Percentiles rank a stretch among this genome's conserved stretches.
These are phyloP conservation scores for Cosmorhoe ocellata DNA, from an alignment of 2,888 invertebrate species.

Conservation along the genomic window DNA sequence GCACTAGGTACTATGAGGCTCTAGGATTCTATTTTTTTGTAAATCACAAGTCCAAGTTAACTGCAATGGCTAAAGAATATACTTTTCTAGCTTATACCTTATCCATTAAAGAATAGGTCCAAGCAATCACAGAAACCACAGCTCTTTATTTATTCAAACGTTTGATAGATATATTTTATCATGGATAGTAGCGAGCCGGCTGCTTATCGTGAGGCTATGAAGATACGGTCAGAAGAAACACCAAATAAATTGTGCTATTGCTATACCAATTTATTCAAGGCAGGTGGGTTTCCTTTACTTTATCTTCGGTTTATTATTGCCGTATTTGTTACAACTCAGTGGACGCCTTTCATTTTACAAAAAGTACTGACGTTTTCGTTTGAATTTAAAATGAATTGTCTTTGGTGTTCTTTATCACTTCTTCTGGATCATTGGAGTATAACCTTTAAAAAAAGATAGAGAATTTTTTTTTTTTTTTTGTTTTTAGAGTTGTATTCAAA, in stretches of 20 bases:
- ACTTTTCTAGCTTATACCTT: too few relatives aligned
- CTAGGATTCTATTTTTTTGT: too few relatives aligned
- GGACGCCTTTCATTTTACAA: conserved; percentile 6
- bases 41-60: too few relatives aligned
- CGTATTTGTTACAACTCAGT: conserved; percentile 12
- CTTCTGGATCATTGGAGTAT: conserved; percentile 1
- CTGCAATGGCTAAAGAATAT: too few relatives aligned
- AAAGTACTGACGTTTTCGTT: neutral
- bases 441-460: too few relatives aligned
- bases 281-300: conserved; percentile 18
- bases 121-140: neutral
- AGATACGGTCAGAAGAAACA: conserved; percentile 25
- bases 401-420: conserved; percentile 9
- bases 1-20: neutral
- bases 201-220: conserved; percentile 9
- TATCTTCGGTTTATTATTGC: conserved; percentile 21
- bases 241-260: conserved; percentile 25
- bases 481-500: neutral
- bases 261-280: conserved; percentile 24
- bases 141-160: too few relatives aligned
- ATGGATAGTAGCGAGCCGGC: neutral
- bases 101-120: too few relatives aligned
- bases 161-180: too few relatives aligned
- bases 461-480: neutral
- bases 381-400: conserved; percentile 7